Percentiles rank a stretch among this genome's conserved stretches.
phyloP scores from a whole-genome alignment of 2,797 vertebrate species.

The Pangasius krempfi region DNA sequence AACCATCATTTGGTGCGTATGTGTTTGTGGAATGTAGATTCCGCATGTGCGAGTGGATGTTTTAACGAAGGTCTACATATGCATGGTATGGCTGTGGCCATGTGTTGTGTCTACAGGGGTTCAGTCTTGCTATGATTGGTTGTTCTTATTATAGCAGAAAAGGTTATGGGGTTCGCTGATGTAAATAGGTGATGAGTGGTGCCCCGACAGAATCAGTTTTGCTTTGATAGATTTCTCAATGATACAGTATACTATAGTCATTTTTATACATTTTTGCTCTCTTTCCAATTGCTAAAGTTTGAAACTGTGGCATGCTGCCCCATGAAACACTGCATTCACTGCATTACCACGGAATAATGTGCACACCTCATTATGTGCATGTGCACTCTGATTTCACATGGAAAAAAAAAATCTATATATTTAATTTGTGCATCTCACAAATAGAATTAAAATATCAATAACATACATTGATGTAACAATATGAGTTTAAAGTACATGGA shows the following conservation, averaged over 20 bases:
- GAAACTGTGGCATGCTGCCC: not conserved
- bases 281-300: not conserved
- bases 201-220: not conserved
- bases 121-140: not conserved
- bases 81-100: not conserved
- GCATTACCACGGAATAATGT: not conserved
- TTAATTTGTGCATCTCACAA: not conserved
- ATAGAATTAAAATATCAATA: not conserved
- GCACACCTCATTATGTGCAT: not conserved
- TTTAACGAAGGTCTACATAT: not conserved
- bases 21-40: not conserved
- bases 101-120: not conserved
- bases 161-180: not conserved
- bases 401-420: not conserved
- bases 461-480: not conserved
- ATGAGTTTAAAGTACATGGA: not conserved
- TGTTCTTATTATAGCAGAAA: slow-evolving; percentile 1
- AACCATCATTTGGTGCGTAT: not conserved
- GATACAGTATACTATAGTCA: not conserved
- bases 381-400: not conserved
- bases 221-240: not conserved
- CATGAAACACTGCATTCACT: not conserved
- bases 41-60: not conserved
- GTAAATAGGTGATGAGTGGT: not conserved
- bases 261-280: not conserved